A percentile compares a stretch with the other conserved stretches of the same genome.
Conservation (phyloP, 1,140 invertebrate genomes). For the Bombus vancouverensis region DNA sequence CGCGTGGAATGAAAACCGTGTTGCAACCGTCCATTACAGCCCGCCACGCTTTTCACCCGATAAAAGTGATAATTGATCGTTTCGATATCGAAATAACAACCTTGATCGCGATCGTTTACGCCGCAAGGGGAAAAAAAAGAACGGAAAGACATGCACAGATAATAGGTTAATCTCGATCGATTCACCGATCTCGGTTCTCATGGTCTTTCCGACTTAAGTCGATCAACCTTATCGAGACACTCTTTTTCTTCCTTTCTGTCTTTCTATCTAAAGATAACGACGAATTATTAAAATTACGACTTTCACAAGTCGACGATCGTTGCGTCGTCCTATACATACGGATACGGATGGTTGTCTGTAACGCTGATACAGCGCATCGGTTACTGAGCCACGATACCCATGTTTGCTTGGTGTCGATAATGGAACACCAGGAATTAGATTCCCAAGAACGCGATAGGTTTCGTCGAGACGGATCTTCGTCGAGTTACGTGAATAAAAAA, state of each 20-base stretch:
- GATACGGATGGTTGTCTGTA: slow-evolving; percentile 15
- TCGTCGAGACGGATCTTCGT: neutral
- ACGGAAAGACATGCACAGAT: too few relatives aligned
- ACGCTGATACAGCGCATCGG: slow-evolving; percentile 16
- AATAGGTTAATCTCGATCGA: slow-evolving; percentile 21
- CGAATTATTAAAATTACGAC: neutral
- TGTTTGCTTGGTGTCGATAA: neutral
- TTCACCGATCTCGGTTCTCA: neutral
- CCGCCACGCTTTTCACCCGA: neutral
- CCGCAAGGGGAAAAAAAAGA: neutral
- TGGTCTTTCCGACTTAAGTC: neutral
- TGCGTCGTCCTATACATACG: neutral
- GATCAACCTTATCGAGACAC: neutral
- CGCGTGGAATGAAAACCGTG: slow-evolving; percentile 1
- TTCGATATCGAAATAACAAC: slow-evolving; percentile 38
- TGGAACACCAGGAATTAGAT: neutral
- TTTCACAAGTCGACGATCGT: slow-evolving; percentile 7
- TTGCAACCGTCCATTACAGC: slow-evolving; percentile 16
- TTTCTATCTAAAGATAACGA: neutral
- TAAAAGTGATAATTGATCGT: slow-evolving; percentile 37
- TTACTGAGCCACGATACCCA: neutral
- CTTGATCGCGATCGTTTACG: neutral
- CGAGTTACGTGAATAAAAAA: neutral
- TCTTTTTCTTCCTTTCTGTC: neutral
- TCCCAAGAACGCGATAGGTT: neutral